phyloP scores from a whole-genome alignment of 2,888 invertebrate genomes.

The Tubulanus polymorphus region DNA sequence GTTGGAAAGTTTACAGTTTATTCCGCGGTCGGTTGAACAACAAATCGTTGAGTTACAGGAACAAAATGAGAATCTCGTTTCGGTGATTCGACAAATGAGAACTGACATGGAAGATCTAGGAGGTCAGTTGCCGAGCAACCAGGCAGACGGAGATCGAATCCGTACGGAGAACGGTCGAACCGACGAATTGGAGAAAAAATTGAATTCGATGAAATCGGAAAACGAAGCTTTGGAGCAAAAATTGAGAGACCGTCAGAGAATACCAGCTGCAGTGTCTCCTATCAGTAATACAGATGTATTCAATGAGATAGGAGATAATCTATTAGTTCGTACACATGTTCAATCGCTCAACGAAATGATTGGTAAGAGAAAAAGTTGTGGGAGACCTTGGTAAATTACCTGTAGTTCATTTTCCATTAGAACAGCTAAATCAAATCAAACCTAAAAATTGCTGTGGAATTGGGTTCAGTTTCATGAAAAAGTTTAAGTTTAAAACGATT shows the following conservation, averaged over 20 bases:
- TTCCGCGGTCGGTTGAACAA: conserved; percentile 5
- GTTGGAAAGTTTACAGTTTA: neutral
- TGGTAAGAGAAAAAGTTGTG: too few species aligned
- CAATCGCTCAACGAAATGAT: conserved; percentile 44
- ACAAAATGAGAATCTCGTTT: conserved; percentile 42
- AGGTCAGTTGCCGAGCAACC: conserved; percentile 10
- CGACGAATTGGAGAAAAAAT: conserved; percentile 35
- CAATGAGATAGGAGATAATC: conserved; percentile 28
- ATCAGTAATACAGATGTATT: conserved; percentile 18
- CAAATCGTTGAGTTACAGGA: conserved; percentile 32
- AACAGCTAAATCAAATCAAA: too few species aligned
- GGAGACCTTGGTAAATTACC: too few species aligned
- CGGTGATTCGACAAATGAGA: conserved; percentile 47
- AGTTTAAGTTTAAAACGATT: too few species aligned
- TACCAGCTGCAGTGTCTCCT: conserved; percentile 16
- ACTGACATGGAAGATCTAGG: conserved; percentile 42
- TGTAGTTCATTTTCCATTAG: too few species aligned
- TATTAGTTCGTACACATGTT: conserved; percentile 36
- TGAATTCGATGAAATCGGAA: conserved; percentile 24
- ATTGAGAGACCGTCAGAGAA: neutral
- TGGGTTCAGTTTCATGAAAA: too few species aligned
- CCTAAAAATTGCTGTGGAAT: too few species aligned
- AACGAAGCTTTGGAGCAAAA: neutral
- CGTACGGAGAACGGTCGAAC: conserved; percentile 32
- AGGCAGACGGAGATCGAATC: too few species aligned